phyloP scores from a whole-genome alignment of 2,888 invertebrate genomes.

The Tenthredo amoena region DNA sequence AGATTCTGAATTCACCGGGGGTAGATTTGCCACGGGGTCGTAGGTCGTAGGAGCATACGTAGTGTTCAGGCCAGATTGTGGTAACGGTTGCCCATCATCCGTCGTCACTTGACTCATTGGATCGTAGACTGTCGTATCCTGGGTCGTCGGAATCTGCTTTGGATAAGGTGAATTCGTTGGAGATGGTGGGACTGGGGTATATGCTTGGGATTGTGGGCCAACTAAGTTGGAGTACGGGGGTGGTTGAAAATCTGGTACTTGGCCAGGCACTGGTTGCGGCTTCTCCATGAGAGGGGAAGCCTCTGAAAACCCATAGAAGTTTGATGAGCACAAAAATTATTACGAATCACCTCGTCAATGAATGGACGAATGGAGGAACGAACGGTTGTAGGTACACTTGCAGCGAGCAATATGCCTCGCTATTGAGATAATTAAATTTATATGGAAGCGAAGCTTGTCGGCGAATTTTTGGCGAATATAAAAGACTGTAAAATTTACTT shows the following conservation, averaged over 20 bases:
- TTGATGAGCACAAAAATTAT: neutral
- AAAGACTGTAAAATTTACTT: neutral
- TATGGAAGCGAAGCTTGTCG: neutral
- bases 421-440: neutral
- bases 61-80: neutral
- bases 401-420: neutral
- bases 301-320: slow-evolving; percentile 3
- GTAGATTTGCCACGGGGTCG: neutral
- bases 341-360: neutral
- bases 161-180: neutral
- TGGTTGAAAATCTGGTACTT: neutral
- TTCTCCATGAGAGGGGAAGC: neutral
- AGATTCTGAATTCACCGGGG: neutral
- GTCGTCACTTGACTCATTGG: neutral
- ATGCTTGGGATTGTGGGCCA: neutral
- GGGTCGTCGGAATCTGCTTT: neutral
- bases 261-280: neutral
- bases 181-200: neutral
- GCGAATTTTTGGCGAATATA: neutral
- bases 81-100: neutral
- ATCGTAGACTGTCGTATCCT: neutral
- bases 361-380: neutral
- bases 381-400: neutral
- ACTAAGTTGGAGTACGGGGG: neutral
- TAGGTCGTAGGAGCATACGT: neutral